phyloP scores from a whole-genome alignment of 2,113 vertebrate genomes.

The Mesembrinibis cayennensis region DNA sequence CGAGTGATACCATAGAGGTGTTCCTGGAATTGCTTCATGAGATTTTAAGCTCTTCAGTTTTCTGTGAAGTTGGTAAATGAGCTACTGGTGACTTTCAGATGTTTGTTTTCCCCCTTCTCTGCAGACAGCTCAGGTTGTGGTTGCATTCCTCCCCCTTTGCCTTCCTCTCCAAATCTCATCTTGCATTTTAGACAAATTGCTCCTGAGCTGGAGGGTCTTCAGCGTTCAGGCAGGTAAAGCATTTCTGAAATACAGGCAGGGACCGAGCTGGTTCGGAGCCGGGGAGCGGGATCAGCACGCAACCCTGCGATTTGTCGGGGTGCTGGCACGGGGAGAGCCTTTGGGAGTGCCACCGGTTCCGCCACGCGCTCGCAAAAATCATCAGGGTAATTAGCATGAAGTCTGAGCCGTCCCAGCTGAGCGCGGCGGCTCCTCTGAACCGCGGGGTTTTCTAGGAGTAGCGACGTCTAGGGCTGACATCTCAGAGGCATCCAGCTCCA shows the following conservation, averaged over 20 bases:
- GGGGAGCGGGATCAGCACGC: neutral
- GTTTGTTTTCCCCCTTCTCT: neutral
- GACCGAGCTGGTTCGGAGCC: neutral
- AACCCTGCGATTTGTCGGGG: neutral
- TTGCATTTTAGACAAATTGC: neutral
- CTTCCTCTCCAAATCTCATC: neutral
- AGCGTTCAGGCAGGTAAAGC: neutral
- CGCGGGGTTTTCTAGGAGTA: fast-evolving
- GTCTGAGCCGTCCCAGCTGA: neutral
- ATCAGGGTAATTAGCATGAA: neutral
- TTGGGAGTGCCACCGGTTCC: neutral
- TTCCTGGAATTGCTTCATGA: slow-evolving; percentile 5
- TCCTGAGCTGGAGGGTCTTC: neutral
- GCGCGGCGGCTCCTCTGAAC: neutral
- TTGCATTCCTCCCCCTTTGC: neutral
- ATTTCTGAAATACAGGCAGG: neutral
- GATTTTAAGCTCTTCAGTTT: slow-evolving; percentile 1
- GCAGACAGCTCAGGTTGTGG: neutral
- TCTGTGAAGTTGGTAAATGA: slow-evolving; percentile 18
- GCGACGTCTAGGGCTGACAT: neutral
- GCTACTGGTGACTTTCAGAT: slow-evolving; percentile 1
- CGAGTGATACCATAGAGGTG: neutral
- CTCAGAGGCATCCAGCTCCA: neutral
- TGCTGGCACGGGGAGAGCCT: neutral
- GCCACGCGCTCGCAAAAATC: neutral